Conservation (phyloP, 30 jellyfish, hydroid and myxozoan species). For the Pelagia noctiluca region DNA sequence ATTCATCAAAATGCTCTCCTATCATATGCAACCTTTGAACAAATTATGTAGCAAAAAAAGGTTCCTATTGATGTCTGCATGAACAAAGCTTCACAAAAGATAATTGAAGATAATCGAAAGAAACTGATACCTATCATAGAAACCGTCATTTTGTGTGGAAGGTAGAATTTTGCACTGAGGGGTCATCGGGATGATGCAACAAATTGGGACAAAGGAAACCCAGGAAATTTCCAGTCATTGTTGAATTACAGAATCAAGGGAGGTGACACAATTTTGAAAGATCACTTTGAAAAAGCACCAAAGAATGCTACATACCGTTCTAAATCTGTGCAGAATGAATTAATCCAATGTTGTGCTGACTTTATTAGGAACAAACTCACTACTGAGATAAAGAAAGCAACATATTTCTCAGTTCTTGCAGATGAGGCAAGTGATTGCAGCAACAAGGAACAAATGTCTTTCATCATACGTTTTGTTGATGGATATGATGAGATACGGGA, state of each 20-base stretch:
- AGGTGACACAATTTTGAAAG: slow-evolving; percentile 14
- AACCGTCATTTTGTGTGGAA: slow-evolving; percentile 61
- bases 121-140: slow-evolving; percentile 61
- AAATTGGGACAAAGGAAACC: slow-evolving; percentile 19
- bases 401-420: slow-evolving; percentile 57
- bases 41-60: background rate
- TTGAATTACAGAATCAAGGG: slow-evolving; percentile 4
- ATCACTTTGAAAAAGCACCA: too few relatives aligned
- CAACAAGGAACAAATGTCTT: slow-evolving; percentile 51
- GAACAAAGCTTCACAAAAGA: background rate
- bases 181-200: slow-evolving; percentile 73
- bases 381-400: slow-evolving; percentile 49
- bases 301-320: too few relatives aligned
- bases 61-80: background rate
- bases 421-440: slow-evolving; percentile 61
- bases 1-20: slow-evolving; percentile 15
- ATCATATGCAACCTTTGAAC: background rate
- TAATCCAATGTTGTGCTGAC: slow-evolving; percentile 23
- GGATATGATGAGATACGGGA: slow-evolving; percentile 32
- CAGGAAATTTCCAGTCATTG: slow-evolving; percentile 62
- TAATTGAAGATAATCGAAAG: slow-evolving; percentile 28
- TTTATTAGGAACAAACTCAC: slow-evolving; percentile 22
- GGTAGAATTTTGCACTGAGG: slow-evolving; percentile 61
- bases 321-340: too few relatives aligned
- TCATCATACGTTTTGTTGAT: slow-evolving; percentile 31